Percentiles rank a stretch among this genome's conserved stretches.
phyloP scores from a whole-genome alignment of 1,140 invertebrate genomes.

The Cheumatopsyche charites region DNA sequence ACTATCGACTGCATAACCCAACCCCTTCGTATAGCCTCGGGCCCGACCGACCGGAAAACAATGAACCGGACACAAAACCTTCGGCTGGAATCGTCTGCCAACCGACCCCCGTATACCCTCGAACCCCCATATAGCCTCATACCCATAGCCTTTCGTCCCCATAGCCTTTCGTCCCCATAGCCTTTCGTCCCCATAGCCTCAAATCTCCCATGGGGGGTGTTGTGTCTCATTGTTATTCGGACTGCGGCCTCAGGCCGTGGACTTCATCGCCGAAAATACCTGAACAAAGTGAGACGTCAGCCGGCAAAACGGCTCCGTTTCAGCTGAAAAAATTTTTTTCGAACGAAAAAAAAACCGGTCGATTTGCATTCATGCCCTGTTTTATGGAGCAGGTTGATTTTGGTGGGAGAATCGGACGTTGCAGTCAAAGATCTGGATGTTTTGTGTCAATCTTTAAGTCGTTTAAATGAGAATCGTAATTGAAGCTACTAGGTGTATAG shows the following conservation, averaged over 20 bases:
- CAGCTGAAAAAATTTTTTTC: no score
- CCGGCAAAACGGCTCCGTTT: slow-evolving; percentile 22
- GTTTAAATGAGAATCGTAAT: no score
- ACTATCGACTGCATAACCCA: neutral
- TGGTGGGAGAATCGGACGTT: neutral
- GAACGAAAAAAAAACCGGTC: neutral
- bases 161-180: no score
- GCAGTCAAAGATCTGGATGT: no score
- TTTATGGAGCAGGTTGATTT: neutral
- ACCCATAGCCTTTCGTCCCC: no score
- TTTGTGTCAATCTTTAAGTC: no score
- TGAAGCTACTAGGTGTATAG: no score
- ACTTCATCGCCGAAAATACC: slow-evolving; percentile 44
- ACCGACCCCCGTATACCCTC: no score
- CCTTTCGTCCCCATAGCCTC: no score
- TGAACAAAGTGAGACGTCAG: slow-evolving; percentile 42
- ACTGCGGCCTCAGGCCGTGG: slow-evolving; percentile 1
- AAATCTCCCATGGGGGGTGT: no score
- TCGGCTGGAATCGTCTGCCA: neutral
- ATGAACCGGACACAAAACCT: slow-evolving; percentile 5
- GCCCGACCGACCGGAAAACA: neutral
- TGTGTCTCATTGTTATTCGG: slow-evolving; percentile 41
- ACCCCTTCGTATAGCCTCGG: neutral
- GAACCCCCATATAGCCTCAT: no score
- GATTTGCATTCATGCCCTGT: slow-evolving; percentile 6